phyloP scores from a whole-genome alignment of 2,888 invertebrate species.

The Onthophagus sagittarius region DNA sequence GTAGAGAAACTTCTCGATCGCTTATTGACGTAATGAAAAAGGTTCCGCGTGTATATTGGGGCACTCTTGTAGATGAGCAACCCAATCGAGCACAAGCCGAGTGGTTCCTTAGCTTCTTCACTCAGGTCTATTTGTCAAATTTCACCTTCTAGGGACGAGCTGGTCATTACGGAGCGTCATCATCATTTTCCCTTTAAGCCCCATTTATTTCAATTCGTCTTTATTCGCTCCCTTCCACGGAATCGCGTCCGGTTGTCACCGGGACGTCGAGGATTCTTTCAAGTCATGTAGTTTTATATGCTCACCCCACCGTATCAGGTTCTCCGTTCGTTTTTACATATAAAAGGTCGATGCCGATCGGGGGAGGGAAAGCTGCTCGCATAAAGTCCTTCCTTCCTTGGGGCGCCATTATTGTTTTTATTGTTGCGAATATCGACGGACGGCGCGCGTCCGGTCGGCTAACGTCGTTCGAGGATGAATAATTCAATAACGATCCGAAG shows the following conservation, averaged over 20 bases:
- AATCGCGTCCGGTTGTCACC: slow-evolving; percentile 43
- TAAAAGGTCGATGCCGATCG: slow-evolving; percentile 39
- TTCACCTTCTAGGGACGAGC: slow-evolving; percentile 8
- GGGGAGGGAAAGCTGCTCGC: slow-evolving; percentile 5
- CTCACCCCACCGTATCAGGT: slow-evolving; percentile 46
- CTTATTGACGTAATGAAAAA: not conserved
- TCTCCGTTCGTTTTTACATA: slow-evolving; percentile 43
- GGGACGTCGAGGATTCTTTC: slow-evolving; percentile 51
- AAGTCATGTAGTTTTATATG: slow-evolving; percentile 50
- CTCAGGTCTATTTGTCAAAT: slow-evolving; percentile 10
- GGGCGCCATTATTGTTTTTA: slow-evolving; percentile 7
- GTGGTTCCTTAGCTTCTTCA: slow-evolving; percentile 14
- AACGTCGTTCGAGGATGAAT: not conserved
- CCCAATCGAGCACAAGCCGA: not conserved
- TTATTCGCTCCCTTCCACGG: slow-evolving; percentile 32
- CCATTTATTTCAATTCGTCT: slow-evolving; percentile 46
- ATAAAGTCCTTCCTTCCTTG: slow-evolving; percentile 13
- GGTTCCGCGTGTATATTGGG: not conserved
- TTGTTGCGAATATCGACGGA: slow-evolving; percentile 6
- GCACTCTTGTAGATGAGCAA: not conserved
- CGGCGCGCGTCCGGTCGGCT: not conserved
- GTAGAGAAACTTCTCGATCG: not conserved
- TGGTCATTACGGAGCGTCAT: slow-evolving; percentile 33
- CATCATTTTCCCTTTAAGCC: slow-evolving; percentile 50
- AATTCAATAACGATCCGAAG: not conserved